phyloP scores from a whole-genome alignment of 1,140 invertebrate genomes.

The Ganaspis sp. region DNA sequence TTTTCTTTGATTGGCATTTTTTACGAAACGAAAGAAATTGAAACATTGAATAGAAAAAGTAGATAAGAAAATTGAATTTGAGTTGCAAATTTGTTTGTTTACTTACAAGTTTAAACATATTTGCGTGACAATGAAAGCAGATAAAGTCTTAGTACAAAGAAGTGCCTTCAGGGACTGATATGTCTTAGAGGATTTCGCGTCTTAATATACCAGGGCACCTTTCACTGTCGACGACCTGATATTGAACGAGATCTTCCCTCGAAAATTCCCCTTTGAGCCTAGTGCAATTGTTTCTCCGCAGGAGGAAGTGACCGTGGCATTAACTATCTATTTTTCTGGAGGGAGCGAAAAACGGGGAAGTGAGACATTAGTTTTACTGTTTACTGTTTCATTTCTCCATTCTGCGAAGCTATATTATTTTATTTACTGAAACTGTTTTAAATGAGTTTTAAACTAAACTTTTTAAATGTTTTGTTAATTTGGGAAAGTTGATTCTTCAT shows the following conservation, averaged over 20 bases:
- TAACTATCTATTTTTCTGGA: not conserved
- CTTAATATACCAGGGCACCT: conserved; percentile 73
- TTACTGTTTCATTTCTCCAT: conserved; percentile 27
- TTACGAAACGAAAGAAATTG: too few relatives aligned
- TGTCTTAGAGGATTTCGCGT: conserved; percentile 70
- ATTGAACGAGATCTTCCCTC: conserved; percentile 57
- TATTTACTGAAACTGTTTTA: not conserved
- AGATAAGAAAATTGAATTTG: too few relatives aligned
- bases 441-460: not conserved
- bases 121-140: conserved; percentile 46
- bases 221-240: conserved; percentile 70
- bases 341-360: conserved; percentile 30
- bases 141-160: conserved; percentile 41
- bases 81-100: too few relatives aligned
- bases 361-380: conserved; percentile 57
- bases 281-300: conserved; percentile 37
- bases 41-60: too few relatives aligned
- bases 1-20: too few relatives aligned
- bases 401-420: not conserved
- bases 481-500: not conserved
- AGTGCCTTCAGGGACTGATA: conserved; percentile 70
- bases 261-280: conserved; percentile 33
- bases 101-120: conserved; percentile 67
- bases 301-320: conserved; percentile 36
- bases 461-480: not conserved